Conservation (phyloP, 2,113 vertebrate species). For the zebrafish (Danio rerio) region DNA sequence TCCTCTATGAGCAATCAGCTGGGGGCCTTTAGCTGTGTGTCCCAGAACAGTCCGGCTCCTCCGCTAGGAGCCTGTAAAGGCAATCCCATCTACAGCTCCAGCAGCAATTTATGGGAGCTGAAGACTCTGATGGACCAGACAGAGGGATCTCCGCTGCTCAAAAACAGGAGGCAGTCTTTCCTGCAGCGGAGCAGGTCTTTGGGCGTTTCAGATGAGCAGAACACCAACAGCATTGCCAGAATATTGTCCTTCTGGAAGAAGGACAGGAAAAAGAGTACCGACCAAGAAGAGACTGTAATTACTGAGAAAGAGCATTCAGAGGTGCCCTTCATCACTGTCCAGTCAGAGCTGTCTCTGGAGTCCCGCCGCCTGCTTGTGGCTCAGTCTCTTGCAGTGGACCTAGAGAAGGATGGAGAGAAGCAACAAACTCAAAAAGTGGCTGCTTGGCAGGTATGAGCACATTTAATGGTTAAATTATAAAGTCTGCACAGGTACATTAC, state of each 20-base stretch:
- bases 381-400: constrained; percentile 87
- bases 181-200: constrained; percentile 79
- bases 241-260: constrained; percentile 63
- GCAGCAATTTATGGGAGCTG: constrained; percentile 79
- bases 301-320: constrained; percentile 65
- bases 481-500: too few species aligned
- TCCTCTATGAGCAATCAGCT: neutral
- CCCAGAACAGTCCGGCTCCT: neutral
- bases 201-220: constrained; percentile 63
- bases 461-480: neutral
- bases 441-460: constrained; percentile 86
- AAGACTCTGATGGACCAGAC: constrained; percentile 69
- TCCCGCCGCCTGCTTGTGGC: constrained; percentile 84
- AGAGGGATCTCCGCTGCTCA: constrained; percentile 64
- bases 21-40: constrained; percentile 1
- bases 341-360: constrained; percentile 83
- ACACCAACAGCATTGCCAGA: constrained; percentile 24
- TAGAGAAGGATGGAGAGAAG: constrained; percentile 81
- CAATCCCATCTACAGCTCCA: constrained; percentile 65
- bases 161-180: constrained; percentile 66
- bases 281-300: constrained; percentile 33
- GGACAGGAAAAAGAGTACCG: constrained; percentile 50
- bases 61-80: constrained; percentile 58
- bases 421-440: constrained; percentile 80
- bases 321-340: constrained; percentile 81